These are phyloP conservation scores for Hylyphantes graminicola DNA, from an alignment of 1,140 invertebrate genomes.

Conservation along the genomic window DNA sequence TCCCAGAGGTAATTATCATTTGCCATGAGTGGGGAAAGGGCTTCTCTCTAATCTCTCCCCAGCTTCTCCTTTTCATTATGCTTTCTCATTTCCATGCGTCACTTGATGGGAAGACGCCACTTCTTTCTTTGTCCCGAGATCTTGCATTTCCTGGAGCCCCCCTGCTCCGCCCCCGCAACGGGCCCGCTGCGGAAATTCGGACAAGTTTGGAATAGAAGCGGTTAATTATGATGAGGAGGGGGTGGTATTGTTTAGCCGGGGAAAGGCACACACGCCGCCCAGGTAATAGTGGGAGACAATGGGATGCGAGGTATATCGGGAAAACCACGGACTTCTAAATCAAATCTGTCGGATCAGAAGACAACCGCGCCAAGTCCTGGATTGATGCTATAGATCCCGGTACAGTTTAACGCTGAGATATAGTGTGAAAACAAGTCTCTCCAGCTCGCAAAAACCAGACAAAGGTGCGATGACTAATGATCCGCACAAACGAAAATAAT, in stretches of 20 bases:
- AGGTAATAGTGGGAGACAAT: constrained; percentile 38
- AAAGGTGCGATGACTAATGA: constrained; percentile 56
- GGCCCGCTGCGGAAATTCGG: constrained; percentile 47
- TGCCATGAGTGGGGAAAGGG: constrained; percentile 56
- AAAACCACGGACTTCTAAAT: constrained; percentile 29
- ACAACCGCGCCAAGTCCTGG: too few relatives aligned
- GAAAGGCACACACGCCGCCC: too few relatives aligned
- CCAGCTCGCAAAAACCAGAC: constrained; percentile 37
- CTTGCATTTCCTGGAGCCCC: constrained; percentile 57
- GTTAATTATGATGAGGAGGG: constrained; percentile 59
- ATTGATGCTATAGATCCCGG: too few relatives aligned
- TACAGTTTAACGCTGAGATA: too few relatives aligned
- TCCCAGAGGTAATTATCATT: constrained; percentile 60
- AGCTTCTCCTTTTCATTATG: constrained; percentile 59
- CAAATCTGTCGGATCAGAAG: too few relatives aligned
- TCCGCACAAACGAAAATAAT: constrained; percentile 52
- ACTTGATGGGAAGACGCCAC: constrained; percentile 57
- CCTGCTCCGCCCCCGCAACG: constrained; percentile 38
- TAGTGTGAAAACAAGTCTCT: constrained; percentile 57
- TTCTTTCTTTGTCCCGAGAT: constrained; percentile 59
- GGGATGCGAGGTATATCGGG: constrained; percentile 38
- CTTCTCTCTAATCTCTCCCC: constrained; percentile 58
- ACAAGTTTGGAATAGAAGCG: constrained; percentile 57
- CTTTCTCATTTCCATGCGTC: constrained; percentile 60
- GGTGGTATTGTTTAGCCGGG: constrained; percentile 44